These are phyloP conservation scores for Notechis scutatus DNA, from an alignment of 2,113 vertebrate species.

Conservation along the genomic window DNA sequence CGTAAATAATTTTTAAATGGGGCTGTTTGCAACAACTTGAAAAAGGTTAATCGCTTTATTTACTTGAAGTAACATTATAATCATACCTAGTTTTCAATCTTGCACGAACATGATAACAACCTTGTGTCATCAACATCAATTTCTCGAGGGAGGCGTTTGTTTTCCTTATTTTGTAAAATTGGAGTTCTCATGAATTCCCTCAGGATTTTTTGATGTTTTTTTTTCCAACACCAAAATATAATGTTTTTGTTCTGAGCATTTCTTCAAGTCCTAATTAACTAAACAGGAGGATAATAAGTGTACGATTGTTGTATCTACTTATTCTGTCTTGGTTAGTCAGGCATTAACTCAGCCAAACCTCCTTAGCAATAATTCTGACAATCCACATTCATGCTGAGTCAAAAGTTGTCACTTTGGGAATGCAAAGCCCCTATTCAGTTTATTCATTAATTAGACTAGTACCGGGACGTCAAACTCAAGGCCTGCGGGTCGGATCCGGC, in stretches of 20 bases:
- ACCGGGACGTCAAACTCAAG: too few species aligned
- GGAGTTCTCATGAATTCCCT: conserved; percentile 11
- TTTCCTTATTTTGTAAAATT: not conserved
- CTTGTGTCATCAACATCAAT: not conserved
- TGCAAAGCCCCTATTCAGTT: not conserved
- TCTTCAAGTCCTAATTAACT: conserved; percentile 22
- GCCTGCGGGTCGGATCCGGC: too few species aligned
- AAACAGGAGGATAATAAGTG: not conserved
- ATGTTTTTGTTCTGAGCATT: not conserved
- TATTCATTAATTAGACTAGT: not conserved
- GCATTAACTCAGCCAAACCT: not conserved
- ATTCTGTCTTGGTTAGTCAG: not conserved
- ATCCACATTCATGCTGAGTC: not conserved
- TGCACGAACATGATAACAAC: not conserved
- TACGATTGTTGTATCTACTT: not conserved
- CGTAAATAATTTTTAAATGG: not conserved
- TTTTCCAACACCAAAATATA: not conserved
- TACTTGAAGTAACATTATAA: not conserved
- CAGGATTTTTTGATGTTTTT: conserved; percentile 6
- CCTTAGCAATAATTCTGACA: not conserved
- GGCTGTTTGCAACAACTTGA: not conserved
- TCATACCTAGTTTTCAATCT: not conserved
- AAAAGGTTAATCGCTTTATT: not conserved
- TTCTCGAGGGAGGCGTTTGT: not conserved
- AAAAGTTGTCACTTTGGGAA: not conserved